These are phyloP conservation scores for Coilia nasus DNA, from an alignment of 2,797 vertebrate genomes.

Conservation along the genomic window DNA sequence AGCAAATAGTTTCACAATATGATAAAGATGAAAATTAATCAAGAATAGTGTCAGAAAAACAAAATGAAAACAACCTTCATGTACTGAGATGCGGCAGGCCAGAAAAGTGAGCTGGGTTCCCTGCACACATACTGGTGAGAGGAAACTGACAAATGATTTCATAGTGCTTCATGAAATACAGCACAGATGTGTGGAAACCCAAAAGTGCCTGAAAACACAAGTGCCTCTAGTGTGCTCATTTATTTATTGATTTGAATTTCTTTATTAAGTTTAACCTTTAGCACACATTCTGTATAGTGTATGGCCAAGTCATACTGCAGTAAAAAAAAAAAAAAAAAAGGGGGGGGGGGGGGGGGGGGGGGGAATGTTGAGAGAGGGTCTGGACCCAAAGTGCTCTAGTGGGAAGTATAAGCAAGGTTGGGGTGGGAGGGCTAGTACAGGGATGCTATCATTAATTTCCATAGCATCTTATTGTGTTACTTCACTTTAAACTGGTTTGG, in stretches of 20 bases:
- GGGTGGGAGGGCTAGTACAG: background rate
- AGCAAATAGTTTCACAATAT: background rate
- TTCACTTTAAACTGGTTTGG: background rate
- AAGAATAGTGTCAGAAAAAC: background rate
- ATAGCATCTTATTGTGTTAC: slow-evolving; percentile 24
- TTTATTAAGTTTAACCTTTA: background rate
- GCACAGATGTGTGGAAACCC: background rate
- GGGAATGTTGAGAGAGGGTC: slow-evolving; percentile 10
- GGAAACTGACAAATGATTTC: background rate
- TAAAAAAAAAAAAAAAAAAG: background rate
- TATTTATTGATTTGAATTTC: background rate
- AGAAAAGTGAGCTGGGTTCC: too few relatives aligned
- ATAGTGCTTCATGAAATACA: background rate
- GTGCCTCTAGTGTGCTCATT: background rate
- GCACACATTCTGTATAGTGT: background rate
- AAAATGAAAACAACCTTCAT: background rate
- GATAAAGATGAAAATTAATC: background rate
- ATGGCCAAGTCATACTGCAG: background rate
- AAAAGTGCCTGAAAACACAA: background rate
- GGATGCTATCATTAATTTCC: slow-evolving; percentile 9
- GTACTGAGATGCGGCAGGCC: background rate
- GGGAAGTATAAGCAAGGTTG: background rate
- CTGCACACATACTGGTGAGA: too few relatives aligned
- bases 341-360: background rate
- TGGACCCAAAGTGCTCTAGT: slow-evolving; percentile 13